Percentiles rank a stretch among this genome's conserved stretches.
phyloP scores from a whole-genome alignment of 1,140 invertebrate genomes.

The Monochamus saltuarius region DNA sequence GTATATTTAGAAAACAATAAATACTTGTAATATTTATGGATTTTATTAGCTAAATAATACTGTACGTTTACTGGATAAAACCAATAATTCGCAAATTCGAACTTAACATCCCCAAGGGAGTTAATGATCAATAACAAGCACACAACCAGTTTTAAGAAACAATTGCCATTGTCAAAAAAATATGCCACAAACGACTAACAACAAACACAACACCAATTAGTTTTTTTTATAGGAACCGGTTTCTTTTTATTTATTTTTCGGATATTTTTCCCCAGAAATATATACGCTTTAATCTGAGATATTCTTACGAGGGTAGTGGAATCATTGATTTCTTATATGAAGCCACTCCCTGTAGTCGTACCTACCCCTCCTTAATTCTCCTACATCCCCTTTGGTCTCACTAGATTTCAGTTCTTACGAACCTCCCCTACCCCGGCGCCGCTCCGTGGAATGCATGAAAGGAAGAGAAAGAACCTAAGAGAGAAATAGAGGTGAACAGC shows the following conservation, averaged over 20 bases:
- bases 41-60: too few relatives aligned
- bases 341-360: constrained; percentile 36
- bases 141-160: too few relatives aligned
- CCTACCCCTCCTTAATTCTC: constrained; percentile 36
- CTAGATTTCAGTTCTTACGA: constrained; percentile 24
- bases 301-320: constrained; percentile 19
- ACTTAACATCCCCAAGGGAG: neutral
- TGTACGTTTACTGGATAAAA: too few relatives aligned
- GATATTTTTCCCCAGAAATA: neutral
- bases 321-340: constrained; percentile 46
- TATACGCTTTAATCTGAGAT: constrained; percentile 15
- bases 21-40: too few relatives aligned
- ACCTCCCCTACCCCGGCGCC: constrained; percentile 26
- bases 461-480: constrained; percentile 21
- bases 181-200: too few relatives aligned
- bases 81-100: neutral
- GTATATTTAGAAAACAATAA: too few relatives aligned
- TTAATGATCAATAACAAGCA: too few relatives aligned
- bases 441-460: constrained; percentile 16
- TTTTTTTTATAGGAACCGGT: neutral
- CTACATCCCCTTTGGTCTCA: constrained; percentile 17
- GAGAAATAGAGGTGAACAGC: constrained; percentile 15
- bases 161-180: too few relatives aligned
- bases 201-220: too few relatives aligned
- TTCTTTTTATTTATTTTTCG: neutral